These are phyloP conservation scores for Champsocephalus gunnari DNA, from an alignment of 2,797 vertebrate species.

Conservation along the genomic window DNA sequence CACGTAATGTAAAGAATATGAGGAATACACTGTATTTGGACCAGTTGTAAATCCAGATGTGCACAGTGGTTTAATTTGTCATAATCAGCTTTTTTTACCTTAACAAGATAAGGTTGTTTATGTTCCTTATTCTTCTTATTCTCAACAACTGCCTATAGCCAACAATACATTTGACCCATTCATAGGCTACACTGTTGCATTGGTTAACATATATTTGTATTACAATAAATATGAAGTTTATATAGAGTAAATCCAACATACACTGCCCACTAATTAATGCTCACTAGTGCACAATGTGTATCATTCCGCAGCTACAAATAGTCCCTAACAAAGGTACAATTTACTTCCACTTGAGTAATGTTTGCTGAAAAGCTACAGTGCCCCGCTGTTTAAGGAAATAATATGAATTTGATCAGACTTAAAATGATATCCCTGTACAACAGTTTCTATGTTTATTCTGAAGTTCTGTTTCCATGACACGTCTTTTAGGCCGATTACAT, in stretches of 20 bases:
- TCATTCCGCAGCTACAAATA: neutral
- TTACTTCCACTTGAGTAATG: neutral
- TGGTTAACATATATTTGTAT: neutral
- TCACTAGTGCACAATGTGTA: neutral
- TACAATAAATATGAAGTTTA: neutral
- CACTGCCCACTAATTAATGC: neutral
- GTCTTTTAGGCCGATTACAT: too few species aligned
- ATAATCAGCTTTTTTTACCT: neutral
- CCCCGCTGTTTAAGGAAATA: neutral
- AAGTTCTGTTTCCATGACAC: neutral
- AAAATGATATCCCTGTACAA: too few species aligned
- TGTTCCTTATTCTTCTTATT: neutral
- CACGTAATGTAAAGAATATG: neutral
- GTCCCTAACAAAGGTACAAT: neutral
- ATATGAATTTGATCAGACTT: neutral
- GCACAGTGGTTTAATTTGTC: neutral
- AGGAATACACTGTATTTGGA: neutral
- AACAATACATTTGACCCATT: neutral
- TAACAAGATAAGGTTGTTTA: neutral
- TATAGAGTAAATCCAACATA: neutral
- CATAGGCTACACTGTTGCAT: too few species aligned
- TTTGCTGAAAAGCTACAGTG: neutral
- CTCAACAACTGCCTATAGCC: neutral
- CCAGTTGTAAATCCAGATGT: neutral
- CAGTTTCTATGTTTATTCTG: neutral